phyloP scores from a whole-genome alignment of 2,888 invertebrate genomes.

The Linyphia triangularis region DNA sequence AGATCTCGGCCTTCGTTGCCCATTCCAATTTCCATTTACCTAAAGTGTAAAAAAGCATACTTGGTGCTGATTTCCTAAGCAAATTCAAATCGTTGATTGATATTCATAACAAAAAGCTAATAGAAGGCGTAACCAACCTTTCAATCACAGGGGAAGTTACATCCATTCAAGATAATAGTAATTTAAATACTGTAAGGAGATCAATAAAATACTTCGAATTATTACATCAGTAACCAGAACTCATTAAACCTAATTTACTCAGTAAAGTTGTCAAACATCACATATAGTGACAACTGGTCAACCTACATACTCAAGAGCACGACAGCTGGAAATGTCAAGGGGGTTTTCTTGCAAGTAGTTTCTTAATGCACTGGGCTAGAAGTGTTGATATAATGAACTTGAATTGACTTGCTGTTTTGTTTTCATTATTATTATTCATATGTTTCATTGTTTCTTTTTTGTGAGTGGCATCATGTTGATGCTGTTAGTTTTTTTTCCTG shows the following conservation, averaged over 20 bases:
- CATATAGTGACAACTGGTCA: background rate
- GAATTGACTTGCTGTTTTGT: too few relatives aligned
- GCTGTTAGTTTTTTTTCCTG: too few relatives aligned
- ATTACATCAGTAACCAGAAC: background rate
- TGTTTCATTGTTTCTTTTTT: too few relatives aligned
- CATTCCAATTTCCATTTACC: too few relatives aligned
- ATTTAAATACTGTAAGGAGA: conserved; percentile 1
- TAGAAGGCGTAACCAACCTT: background rate
- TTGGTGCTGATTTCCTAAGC: background rate
- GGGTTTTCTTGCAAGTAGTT: too few relatives aligned
- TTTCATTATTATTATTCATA: too few relatives aligned
- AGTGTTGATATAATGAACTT: too few relatives aligned
- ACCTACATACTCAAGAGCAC: conserved; percentile 18
- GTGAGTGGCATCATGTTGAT: too few relatives aligned
- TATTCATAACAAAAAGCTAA: background rate
- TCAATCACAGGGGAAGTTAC: background rate
- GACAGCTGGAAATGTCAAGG: too few relatives aligned
- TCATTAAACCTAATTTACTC: too few relatives aligned
- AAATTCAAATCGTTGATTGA: background rate
- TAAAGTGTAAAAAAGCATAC: too few relatives aligned
- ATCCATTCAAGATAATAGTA: background rate
- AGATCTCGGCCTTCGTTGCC: conserved; percentile 16
- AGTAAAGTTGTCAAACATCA: background rate
- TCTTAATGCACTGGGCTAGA: too few relatives aligned
- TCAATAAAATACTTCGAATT: background rate